A percentile compares a stretch with the other conserved stretches of the same genome.
These are phyloP conservation scores for Sebastes fasciatus DNA, from an alignment of 2,113 vertebrate genomes.

Conservation along the genomic window DNA sequence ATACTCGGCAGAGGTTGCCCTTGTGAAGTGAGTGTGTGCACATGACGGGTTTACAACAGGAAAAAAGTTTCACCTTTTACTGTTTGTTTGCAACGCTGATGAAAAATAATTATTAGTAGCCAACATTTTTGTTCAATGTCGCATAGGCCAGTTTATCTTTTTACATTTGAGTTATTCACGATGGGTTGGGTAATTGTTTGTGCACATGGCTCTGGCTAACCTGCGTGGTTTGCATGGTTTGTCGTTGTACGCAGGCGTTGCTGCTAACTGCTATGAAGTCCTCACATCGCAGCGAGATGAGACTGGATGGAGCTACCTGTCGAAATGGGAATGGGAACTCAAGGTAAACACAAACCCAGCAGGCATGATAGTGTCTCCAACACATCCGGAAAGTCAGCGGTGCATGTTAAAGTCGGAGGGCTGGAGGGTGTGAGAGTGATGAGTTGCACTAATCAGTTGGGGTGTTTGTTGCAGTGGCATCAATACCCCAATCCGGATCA, in stretches of 20 bases:
- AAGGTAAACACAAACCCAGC: background rate
- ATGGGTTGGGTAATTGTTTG: background rate
- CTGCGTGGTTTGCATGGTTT: background rate
- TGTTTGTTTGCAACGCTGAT: background rate
- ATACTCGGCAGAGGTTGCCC: too few relatives aligned
- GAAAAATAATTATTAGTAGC: background rate
- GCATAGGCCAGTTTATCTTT: background rate
- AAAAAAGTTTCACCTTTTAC: background rate
- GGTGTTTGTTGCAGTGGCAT: slow-evolving; percentile 9
- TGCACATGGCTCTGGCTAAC: background rate
- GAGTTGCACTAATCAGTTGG: slow-evolving; percentile 79
- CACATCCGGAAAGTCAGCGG: too few relatives aligned
- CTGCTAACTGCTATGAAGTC: background rate
- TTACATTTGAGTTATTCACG: background rate
- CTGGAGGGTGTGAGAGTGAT: slow-evolving; percentile 71
- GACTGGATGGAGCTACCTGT: background rate
- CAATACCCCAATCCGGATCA: slow-evolving; percentile 55
- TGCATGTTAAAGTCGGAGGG: background rate
- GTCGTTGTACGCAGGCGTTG: background rate
- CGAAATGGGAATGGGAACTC: too few relatives aligned
- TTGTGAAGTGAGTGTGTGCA: too few relatives aligned
- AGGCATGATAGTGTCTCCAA: rapidly evolving
- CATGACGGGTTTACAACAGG: too few relatives aligned
- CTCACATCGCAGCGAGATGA: background rate
- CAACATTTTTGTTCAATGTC: background rate